Evolutionary conservation across 2,888 invertebrate species (phyloP), one percentile per base, ranked within the genome.

Genomic region (Syrista parreyssii): DNA sequence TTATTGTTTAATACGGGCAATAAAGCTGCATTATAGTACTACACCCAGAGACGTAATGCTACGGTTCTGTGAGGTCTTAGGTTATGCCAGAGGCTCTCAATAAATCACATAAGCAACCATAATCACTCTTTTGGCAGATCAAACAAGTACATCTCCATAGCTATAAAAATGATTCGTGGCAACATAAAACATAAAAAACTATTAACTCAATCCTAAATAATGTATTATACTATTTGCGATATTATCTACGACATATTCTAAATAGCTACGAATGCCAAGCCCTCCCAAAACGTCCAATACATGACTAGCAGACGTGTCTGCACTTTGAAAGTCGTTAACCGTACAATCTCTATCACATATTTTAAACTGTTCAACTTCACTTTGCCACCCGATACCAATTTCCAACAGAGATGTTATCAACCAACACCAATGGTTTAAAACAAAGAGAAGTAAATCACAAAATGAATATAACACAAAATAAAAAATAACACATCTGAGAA

Each of bases 1-100:
- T 86, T 85, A 85, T 86, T 85, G 84, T 84, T 86, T 86, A 86
- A 85, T 88, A 83, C 84, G 79, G 81, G 84, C 84, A 84, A 85
- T 86, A 84, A 85, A 82, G 82, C 79, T 79, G 81, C 82, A 85
- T 86, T 86, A 85, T 82, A 80, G 82, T 82, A 76, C 79, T 78
- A 79, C 78, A 81, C 80, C 81, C 78, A 81, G 73, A 76, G 79
- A 80, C 68, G 82, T 82, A 83, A 84, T 83, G 75, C 79, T 77
- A 79, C 76, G 79, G 81, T 83, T 84, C 78, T 78, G 78, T 75
- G 78, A 75, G 82, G 81, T 84, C 83, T 83, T 80, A 78, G 75
- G 82, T 82, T 82, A 82, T 79, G 72, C 75, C 82, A 83, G 81
- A 80, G 84, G 79, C 79, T 82, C 83, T 82, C 83, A 80, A 31